phyloP scores from a whole-genome alignment of 2,888 invertebrate species.

The Oithona nana region DNA sequence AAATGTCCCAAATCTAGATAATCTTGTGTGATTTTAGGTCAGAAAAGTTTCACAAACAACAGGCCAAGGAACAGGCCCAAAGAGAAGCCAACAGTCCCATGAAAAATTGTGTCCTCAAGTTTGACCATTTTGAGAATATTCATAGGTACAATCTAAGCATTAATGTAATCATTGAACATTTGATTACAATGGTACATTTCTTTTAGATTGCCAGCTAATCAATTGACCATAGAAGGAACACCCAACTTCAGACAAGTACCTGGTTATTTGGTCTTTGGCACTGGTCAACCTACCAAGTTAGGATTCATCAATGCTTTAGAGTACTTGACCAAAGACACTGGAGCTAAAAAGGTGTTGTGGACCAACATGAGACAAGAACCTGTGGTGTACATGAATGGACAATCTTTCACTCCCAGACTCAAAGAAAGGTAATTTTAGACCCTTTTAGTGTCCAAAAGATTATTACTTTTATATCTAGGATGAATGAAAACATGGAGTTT shows the following conservation, averaged over 20 bases:
- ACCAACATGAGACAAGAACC: constrained; percentile 17
- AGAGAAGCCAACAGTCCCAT: constrained; percentile 11
- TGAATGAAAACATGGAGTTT: constrained; percentile 18
- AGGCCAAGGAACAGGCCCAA: not conserved
- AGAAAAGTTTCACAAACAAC: too few relatives aligned
- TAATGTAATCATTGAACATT: not conserved
- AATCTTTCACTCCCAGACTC: constrained; percentile 15
- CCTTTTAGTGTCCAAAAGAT: too few relatives aligned
- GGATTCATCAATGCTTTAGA: constrained; percentile 6
- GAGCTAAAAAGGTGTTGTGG: constrained; percentile 8
- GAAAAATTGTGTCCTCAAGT: constrained; percentile 16
- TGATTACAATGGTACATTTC: not conserved
- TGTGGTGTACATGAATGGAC: constrained; percentile 17
- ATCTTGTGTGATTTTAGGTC: too few relatives aligned
- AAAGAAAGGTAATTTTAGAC: constrained; percentile 6
- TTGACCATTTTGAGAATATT: constrained; percentile 17
- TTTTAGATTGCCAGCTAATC: constrained; percentile 10
- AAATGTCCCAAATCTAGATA: too few relatives aligned
- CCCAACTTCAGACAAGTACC: constrained; percentile 17
- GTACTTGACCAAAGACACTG: not conserved
- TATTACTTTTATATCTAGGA: too few relatives aligned
- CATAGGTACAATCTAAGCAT: not conserved
- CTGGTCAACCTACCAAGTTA: constrained; percentile 15
- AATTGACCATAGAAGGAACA: constrained; percentile 9
- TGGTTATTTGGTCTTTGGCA: constrained; percentile 17